These are phyloP conservation scores for Zingel zingel DNA, from an alignment of 2,113 vertebrate genomes.

Conservation along the genomic window DNA sequence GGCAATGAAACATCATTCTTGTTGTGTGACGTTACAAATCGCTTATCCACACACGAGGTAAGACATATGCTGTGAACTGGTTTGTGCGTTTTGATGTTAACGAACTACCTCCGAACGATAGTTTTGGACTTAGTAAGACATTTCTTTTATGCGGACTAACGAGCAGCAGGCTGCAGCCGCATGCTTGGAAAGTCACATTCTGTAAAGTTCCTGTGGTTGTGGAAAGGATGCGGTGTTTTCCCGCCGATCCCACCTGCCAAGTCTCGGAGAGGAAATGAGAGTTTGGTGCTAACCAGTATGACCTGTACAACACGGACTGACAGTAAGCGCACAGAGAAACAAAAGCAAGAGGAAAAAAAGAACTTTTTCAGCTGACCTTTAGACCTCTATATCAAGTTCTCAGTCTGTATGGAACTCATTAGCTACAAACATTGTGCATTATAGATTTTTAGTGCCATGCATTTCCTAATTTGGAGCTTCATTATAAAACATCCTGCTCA, in stretches of 20 bases:
- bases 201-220: constrained; percentile 68
- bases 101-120: too few species aligned
- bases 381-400: constrained; percentile 8
- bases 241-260: constrained; percentile 77
- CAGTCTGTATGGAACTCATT: constrained; percentile 14
- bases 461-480: constrained; percentile 25
- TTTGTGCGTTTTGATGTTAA: background rate
- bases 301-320: constrained; percentile 42
- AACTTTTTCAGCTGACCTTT: background rate
- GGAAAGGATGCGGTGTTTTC: constrained; percentile 62
- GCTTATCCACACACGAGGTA: background rate
- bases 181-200: constrained; percentile 59
- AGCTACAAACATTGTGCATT: constrained; percentile 1
- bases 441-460: background rate
- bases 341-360: background rate
- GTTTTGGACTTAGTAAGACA: background rate
- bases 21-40: constrained; percentile 13
- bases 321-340: constrained; percentile 10
- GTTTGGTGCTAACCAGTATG: constrained; percentile 59
- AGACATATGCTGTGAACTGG: background rate
- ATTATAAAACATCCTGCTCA: constrained; percentile 22
- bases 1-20: background rate
- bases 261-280: constrained; percentile 73
- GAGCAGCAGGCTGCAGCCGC: constrained; percentile 17
- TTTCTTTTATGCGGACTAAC: constrained; percentile 1